A percentile compares a stretch with the other conserved stretches of the same genome.
phyloP scores from a whole-genome alignment of 2,888 invertebrate species.

The Xestia c-nigrum region DNA sequence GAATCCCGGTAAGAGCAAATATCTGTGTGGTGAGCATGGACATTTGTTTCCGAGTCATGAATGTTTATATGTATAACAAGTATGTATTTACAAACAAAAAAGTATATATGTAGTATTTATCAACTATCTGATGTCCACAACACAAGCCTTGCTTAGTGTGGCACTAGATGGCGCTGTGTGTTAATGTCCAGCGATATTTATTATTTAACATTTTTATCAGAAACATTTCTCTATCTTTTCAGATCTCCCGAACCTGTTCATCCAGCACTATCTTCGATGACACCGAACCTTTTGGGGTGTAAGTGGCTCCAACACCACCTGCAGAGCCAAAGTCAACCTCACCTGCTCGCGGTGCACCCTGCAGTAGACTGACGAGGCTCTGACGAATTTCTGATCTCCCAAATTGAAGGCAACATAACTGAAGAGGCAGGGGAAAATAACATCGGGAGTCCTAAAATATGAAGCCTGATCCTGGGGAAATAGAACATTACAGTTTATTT shows the following conservation, averaged over 20 bases:
- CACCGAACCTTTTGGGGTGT: not conserved
- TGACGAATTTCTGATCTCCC: slow-evolving; percentile 5
- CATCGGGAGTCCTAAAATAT: not conserved
- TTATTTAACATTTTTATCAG: not conserved
- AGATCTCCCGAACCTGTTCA: not conserved
- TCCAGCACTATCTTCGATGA: not conserved
- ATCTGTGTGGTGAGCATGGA: no score
- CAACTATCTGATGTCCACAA: no score
- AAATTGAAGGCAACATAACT: not conserved
- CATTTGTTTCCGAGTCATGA: no score
- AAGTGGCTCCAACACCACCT: not conserved
- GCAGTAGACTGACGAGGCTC: slow-evolving; percentile 23
- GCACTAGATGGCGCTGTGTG: no score
- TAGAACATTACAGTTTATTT: not conserved
- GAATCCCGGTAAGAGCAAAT: no score
- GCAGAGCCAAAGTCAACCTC: slow-evolving; percentile 44
- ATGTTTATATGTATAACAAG: no score
- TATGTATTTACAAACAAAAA: no score
- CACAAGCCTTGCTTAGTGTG: no score
- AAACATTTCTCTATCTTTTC: not conserved
- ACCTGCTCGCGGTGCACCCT: slow-evolving; percentile 53
- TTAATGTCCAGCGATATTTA: no score
- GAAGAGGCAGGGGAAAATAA: not conserved
- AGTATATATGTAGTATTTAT: no score
- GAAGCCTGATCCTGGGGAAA: not conserved